These are phyloP conservation scores for Spodoptera litura DNA, from an alignment of 1,140 invertebrate species.

Conservation along the genomic window DNA sequence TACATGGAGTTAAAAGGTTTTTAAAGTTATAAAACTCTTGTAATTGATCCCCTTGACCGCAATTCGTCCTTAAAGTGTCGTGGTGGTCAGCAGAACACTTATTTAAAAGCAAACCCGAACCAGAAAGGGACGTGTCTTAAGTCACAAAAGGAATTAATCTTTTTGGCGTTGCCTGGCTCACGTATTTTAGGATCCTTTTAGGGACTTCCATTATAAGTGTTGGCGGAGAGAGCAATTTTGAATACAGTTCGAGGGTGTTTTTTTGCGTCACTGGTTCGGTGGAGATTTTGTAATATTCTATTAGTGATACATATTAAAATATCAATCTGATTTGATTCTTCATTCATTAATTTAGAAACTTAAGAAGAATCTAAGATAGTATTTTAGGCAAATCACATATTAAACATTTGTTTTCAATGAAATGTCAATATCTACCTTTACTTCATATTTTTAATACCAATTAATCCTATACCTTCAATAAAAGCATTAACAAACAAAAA, in stretches of 20 bases:
- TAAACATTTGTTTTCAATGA: too few species aligned
- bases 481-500: too few species aligned
- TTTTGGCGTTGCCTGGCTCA: constrained; percentile 62
- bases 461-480: too few species aligned
- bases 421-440: too few species aligned
- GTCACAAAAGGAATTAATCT: constrained; percentile 55
- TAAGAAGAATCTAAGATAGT: too few species aligned
- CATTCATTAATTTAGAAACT: too few species aligned
- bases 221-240: neutral
- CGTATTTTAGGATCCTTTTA: constrained; percentile 45
- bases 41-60: constrained; percentile 41
- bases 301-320: too few species aligned
- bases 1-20: constrained; percentile 33
- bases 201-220: constrained; percentile 13
- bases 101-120: constrained; percentile 25
- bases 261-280: too few species aligned
- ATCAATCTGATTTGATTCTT: too few species aligned
- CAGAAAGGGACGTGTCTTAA: constrained; percentile 20
- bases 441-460: too few species aligned
- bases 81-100: constrained; percentile 27
- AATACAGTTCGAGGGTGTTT: neutral
- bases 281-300: too few species aligned
- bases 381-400: too few species aligned
- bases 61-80: constrained; percentile 34
- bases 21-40: constrained; percentile 39